These are phyloP conservation scores for Hybos culiciformis DNA, from an alignment of 2,888 invertebrate species.

Conservation along the genomic window DNA sequence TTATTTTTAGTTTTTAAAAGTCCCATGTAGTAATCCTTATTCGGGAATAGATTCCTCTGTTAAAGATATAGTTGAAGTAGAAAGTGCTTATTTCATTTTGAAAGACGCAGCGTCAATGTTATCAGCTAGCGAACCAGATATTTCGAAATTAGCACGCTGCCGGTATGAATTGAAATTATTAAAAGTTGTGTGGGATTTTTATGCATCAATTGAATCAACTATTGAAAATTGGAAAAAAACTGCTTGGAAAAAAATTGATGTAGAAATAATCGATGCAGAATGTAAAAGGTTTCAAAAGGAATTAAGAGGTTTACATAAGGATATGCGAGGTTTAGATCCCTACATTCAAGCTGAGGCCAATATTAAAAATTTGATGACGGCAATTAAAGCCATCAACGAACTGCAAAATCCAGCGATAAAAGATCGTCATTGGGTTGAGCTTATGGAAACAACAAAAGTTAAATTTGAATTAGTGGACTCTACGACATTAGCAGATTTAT, in stretches of 20 bases:
- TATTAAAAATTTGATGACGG: constrained; percentile 86
- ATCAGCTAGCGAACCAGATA: constrained; percentile 74
- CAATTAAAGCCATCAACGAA: constrained; percentile 81
- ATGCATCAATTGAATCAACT: constrained; percentile 61
- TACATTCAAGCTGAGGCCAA: constrained; percentile 65
- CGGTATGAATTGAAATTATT: constrained; percentile 61
- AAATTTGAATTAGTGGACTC: constrained; percentile 32
- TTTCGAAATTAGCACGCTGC: constrained; percentile 57
- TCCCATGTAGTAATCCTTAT: constrained; percentile 53
- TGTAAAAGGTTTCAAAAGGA: constrained; percentile 86
- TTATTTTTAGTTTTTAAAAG: constrained; percentile 41
- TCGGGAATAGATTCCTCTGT: constrained; percentile 54
- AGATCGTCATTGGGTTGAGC: constrained; percentile 85
- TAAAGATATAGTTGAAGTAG: constrained; percentile 48
- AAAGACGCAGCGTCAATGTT: constrained; percentile 67
- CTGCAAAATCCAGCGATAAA: constrained; percentile 88
- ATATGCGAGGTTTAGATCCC: constrained; percentile 64
- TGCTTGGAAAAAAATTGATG: constrained; percentile 85
- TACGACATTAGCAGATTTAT: constrained; percentile 76
- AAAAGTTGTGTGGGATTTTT: constrained; percentile 84
- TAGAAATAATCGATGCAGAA: constrained; percentile 88
- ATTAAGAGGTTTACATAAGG: constrained; percentile 64
- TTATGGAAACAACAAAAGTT: constrained; percentile 86
- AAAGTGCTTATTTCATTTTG: constrained; percentile 51
- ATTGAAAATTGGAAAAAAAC: constrained; percentile 89